Percentiles rank a stretch among this genome's conserved stretches.
Evolutionary conservation across 2,888 invertebrate species (phyloP).

Genomic region (Clepsis dumicolana): DNA sequence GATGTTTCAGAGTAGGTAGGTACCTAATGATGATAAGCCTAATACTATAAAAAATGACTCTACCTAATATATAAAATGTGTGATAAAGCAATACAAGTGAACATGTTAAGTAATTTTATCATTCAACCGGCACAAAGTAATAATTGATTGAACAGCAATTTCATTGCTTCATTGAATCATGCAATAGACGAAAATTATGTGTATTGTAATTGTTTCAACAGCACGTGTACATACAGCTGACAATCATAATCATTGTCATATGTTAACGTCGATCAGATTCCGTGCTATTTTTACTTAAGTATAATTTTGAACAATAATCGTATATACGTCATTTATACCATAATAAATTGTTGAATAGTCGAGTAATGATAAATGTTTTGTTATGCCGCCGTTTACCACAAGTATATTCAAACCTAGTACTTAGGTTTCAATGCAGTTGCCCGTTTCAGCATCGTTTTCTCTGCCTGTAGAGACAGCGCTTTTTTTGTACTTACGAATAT

Average conservation of each 20-base stretch:
- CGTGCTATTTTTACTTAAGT: conserved; percentile 8
- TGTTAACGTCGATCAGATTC: conserved; percentile 3
- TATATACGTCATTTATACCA: neutral
- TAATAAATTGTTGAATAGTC: neutral
- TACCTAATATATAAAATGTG: neutral
- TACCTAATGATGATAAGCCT: neutral
- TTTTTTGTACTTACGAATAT: conserved; percentile 14
- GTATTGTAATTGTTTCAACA: conserved; percentile 27
- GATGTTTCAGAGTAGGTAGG: neutral
- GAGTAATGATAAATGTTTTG: neutral
- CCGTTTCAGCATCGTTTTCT: too few relatives aligned
- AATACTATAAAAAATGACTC: neutral
- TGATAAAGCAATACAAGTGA: neutral
- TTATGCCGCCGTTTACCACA: neutral
- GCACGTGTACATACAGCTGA: conserved; percentile 13
- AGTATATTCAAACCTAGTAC: neutral
- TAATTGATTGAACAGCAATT: conserved; percentile 28
- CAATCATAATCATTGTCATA: conserved; percentile 14
- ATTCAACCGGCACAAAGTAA: conserved; percentile 13
- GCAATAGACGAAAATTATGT: conserved; percentile 24
- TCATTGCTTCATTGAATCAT: conserved; percentile 20
- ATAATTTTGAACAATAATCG: neutral
- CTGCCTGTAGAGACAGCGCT: neutral
- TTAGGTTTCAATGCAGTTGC: neutral
- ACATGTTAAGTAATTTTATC: conserved; percentile 8